Conservation (phyloP, 2,888 invertebrate genomes). For the Beris morrisii region DNA sequence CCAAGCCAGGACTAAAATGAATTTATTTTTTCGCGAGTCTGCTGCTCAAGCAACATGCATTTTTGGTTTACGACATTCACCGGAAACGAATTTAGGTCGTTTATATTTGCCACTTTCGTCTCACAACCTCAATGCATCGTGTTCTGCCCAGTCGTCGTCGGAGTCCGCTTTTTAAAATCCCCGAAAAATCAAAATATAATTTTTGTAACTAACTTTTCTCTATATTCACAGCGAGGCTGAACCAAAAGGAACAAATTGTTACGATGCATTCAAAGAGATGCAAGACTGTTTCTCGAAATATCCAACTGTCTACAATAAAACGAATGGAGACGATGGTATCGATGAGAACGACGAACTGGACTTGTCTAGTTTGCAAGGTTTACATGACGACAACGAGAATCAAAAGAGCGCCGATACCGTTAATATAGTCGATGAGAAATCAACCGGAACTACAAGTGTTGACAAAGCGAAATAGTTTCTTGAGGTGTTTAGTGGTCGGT, state of each 20-base stretch:
- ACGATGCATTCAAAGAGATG: constrained; percentile 87
- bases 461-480: constrained; percentile 21
- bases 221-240: constrained; percentile 73
- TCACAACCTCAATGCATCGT: too few relatives aligned
- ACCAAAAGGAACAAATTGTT: constrained; percentile 92
- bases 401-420: constrained; percentile 24
- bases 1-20: too few relatives aligned
- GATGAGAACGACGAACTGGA: constrained; percentile 48
- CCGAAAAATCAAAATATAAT: too few relatives aligned
- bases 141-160: too few relatives aligned
- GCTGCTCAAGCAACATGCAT: too few relatives aligned
- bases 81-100: too few relatives aligned
- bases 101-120: too few relatives aligned
- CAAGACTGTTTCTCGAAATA: constrained; percentile 86
- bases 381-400: constrained; percentile 6
- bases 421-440: constrained; percentile 30
- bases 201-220: neutral
- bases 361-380: constrained; percentile 31
- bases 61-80: too few relatives aligned
- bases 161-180: too few relatives aligned
- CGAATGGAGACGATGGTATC: constrained; percentile 64
- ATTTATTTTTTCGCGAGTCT: too few relatives aligned
- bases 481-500: neutral
- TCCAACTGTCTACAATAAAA: constrained; percentile 81
- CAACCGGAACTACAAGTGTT: neutral